Evolutionary conservation across 2,797 vertebrate genomes (phyloP).

Genomic region (Myripristis murdjan): DNA sequence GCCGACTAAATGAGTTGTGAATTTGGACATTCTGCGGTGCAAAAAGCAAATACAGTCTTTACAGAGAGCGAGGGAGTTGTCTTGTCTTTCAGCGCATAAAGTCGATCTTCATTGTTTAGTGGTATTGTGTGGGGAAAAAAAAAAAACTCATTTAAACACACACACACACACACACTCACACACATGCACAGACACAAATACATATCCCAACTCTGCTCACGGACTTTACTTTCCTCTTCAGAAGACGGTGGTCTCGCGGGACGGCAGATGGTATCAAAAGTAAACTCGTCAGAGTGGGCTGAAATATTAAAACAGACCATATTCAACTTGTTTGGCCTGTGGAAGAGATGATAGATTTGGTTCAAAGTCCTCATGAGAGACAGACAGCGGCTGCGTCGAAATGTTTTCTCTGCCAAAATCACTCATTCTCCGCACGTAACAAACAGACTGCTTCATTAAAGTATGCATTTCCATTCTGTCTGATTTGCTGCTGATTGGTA

Average conservation of each 20-base stretch:
- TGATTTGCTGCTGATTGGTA: conserved; percentile 11
- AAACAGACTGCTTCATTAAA: conserved; percentile 37
- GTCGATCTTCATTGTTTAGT: too few relatives aligned
- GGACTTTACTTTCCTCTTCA: neutral
- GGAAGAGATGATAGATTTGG: conserved; percentile 34
- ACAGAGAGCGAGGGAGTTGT: neutral
- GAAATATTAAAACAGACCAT: conserved; percentile 17
- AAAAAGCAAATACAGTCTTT: too few relatives aligned
- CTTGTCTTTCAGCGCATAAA: too few relatives aligned
- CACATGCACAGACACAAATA: too few relatives aligned
- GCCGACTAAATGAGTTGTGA: too few relatives aligned
- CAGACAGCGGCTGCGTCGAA: neutral
- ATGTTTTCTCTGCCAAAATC: conserved; percentile 19
- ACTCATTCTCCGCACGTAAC: conserved; percentile 13
- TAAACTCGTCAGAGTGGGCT: conserved; percentile 5
- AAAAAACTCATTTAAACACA: conserved; percentile 21
- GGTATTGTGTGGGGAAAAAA: neutral
- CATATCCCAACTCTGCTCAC: neutral
- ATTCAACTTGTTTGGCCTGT: conserved; percentile 20
- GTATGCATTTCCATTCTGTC: conserved; percentile 3
- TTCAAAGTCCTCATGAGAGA: conserved; percentile 37
- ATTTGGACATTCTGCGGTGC: too few relatives aligned
- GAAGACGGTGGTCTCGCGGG: neutral
- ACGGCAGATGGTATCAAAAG: conserved; percentile 25
- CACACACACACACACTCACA: neutral